Evolutionary conservation across 2,113 vertebrate genomes (phyloP).

Genomic region (Dromaius novaehollandiae): DNA sequence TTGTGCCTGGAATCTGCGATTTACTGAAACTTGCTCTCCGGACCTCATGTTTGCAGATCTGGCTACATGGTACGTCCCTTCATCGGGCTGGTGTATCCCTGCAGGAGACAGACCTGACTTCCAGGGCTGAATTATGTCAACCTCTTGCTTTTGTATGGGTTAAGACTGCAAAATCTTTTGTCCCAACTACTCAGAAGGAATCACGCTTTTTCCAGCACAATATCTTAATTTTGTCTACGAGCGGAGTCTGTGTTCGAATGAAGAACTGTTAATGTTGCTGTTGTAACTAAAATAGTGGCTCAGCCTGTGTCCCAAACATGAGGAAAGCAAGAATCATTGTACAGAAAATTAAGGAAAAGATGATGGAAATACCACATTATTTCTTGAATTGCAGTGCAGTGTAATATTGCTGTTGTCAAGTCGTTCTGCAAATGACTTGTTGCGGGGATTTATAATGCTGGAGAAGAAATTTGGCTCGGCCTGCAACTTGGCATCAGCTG

Average conservation of each 20-base stretch:
- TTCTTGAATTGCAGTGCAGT: slow-evolving; percentile 39
- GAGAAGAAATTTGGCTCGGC: background rate
- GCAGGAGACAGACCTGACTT: background rate
- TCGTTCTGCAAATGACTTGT: background rate
- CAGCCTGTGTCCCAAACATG: background rate
- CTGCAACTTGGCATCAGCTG: slow-evolving; percentile 22
- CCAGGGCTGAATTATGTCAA: background rate
- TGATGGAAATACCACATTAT: background rate
- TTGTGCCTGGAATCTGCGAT: background rate
- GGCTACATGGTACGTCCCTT: too few relatives aligned
- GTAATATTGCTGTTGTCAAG: slow-evolving; percentile 24
- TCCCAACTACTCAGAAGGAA: background rate
- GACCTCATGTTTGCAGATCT: background rate
- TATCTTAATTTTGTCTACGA: background rate
- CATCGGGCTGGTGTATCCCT: background rate
- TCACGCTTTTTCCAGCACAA: background rate
- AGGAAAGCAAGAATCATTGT: slow-evolving; percentile 27
- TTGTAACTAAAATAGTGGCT: background rate
- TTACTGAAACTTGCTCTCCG: background rate
- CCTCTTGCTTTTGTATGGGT: background rate
- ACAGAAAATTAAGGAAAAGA: background rate
- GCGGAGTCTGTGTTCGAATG: background rate
- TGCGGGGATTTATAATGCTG: background rate
- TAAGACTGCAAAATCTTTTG: background rate
- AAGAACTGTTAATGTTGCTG: background rate